phyloP scores from a whole-genome alignment of 2,797 vertebrate genomes.

The Brotula barbata region DNA sequence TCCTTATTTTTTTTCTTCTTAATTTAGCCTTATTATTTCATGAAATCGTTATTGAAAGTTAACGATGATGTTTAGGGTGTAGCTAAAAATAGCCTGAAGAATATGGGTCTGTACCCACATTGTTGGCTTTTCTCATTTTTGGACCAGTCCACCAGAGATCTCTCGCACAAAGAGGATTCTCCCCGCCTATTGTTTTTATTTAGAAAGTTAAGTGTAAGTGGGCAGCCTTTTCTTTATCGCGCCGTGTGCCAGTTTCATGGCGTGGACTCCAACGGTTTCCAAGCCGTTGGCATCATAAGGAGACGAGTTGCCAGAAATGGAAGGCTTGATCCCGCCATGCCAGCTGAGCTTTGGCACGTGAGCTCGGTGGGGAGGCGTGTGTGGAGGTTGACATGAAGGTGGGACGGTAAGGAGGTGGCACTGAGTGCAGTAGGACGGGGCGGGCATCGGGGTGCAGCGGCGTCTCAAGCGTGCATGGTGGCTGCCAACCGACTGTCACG shows the following conservation, averaged over 20 bases:
- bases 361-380: constrained; percentile 24
- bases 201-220: constrained; percentile 67
- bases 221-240: constrained; percentile 54
- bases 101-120: constrained; percentile 40
- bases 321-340: constrained; percentile 64
- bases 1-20: constrained; percentile 73
- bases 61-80: constrained; percentile 32
- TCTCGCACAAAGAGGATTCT: constrained; percentile 60
- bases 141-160: constrained; percentile 43
- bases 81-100: constrained; percentile 19
- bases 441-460: constrained; percentile 65
- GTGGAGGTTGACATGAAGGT: constrained; percentile 52
- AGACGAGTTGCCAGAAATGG: constrained; percentile 66
- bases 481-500: constrained; percentile 75
- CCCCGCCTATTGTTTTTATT: constrained; percentile 57
- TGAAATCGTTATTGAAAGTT: constrained; percentile 63
- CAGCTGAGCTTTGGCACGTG: constrained; percentile 73
- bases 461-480: constrained; percentile 54
- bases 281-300: constrained; percentile 66
- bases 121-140: constrained; percentile 45
- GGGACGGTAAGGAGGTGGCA: constrained; percentile 52
- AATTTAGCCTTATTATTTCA: constrained; percentile 64
- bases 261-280: constrained; percentile 58
- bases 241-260: constrained; percentile 62
- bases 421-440: constrained; percentile 65